Evolutionary conservation across 2,888 invertebrate species (phyloP).

Genomic region (Sinelater perroti): DNA sequence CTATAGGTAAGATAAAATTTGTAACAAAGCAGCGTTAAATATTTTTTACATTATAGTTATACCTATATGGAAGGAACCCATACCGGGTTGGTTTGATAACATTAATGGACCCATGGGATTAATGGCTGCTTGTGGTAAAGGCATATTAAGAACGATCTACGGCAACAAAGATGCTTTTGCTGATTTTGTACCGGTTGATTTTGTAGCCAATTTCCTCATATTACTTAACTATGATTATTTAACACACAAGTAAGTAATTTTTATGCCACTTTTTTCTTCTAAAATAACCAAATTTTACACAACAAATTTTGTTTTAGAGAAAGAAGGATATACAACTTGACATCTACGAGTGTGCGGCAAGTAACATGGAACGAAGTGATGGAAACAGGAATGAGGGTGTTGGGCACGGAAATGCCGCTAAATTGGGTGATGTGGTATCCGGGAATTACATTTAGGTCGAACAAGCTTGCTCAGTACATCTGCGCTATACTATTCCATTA

Average conservation of each 20-base stretch:
- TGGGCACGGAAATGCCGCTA: constrained; percentile 81
- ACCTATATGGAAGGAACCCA: constrained; percentile 84
- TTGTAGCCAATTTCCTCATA: constrained; percentile 75
- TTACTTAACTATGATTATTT: constrained; percentile 64
- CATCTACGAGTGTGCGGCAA: constrained; percentile 81
- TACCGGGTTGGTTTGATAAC: constrained; percentile 93
- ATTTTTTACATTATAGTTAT: too few species aligned
- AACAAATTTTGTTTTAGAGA: constrained; percentile 62
- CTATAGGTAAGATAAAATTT: constrained; percentile 81
- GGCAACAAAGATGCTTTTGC: constrained; percentile 81
- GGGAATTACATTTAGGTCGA: constrained; percentile 87
- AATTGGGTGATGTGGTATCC: constrained; percentile 86
- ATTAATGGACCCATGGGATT: constrained; percentile 92
- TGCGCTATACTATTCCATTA: constrained; percentile 89
- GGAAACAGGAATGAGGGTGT: constrained; percentile 78
- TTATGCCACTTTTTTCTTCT: background rate
- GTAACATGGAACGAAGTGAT: constrained; percentile 91
- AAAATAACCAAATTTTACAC: too few species aligned
- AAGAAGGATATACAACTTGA: constrained; percentile 74
- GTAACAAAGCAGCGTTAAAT: too few species aligned
- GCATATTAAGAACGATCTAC: constrained; percentile 88
- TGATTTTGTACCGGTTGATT: constrained; percentile 82
- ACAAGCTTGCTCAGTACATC: constrained; percentile 78
- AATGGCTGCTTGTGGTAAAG: constrained; percentile 85
- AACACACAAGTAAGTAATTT: constrained; percentile 61